Evolutionary conservation across 2,797 vertebrate genomes (phyloP).

Genomic region (Microctenopoma steveboyesi): DNA sequence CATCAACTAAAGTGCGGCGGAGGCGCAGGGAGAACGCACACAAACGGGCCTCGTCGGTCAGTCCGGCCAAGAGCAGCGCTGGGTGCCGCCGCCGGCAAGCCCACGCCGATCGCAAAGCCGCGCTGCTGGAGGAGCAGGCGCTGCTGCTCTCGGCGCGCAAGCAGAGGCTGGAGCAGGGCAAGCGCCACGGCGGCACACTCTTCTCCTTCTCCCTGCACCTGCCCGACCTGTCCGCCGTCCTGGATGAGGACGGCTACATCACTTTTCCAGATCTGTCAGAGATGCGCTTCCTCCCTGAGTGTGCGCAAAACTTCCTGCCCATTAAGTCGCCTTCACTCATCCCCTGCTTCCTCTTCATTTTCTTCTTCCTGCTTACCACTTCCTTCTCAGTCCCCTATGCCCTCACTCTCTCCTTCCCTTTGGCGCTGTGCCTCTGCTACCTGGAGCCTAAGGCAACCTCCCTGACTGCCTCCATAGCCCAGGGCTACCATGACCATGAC

Average conservation of each 20-base stretch:
- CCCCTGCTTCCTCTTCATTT: conserved; percentile 99
- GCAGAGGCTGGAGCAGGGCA: conserved; percentile 83
- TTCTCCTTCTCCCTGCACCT: conserved; percentile 99
- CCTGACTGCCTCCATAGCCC: conserved; percentile 96
- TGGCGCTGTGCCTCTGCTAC: conserved; percentile 99
- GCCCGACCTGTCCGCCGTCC: conserved; percentile 91
- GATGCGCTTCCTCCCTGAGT: conserved; percentile 92
- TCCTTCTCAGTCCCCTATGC: conserved; percentile 98
- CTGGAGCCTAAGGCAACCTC: conserved; percentile 99
- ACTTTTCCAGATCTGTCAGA: conserved; percentile 94
- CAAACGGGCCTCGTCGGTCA: conserved; percentile 78
- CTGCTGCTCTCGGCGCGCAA: conserved; percentile 87
- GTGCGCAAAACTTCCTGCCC: conserved; percentile 92
- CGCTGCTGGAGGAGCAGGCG: conserved; percentile 84
- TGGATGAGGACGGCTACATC: conserved; percentile 97
- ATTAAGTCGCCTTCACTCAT: conserved; percentile 96
- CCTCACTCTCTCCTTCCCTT: conserved; percentile 98
- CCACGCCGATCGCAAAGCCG: conserved; percentile 82
- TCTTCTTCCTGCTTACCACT: conserved; percentile 98
- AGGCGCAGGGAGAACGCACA: conserved; percentile 87
- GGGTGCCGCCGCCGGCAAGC: conserved; percentile 74
- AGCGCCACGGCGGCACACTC: conserved; percentile 83
- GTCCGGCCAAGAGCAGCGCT: conserved; percentile 71
- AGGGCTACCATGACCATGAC: conserved; percentile 95
- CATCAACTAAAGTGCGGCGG: conserved; percentile 88